Percentiles rank a stretch among this genome's conserved stretches.
Conservation (phyloP, 53 echinoderm and acorn worm species). For the Astropecten irregularis region DNA sequence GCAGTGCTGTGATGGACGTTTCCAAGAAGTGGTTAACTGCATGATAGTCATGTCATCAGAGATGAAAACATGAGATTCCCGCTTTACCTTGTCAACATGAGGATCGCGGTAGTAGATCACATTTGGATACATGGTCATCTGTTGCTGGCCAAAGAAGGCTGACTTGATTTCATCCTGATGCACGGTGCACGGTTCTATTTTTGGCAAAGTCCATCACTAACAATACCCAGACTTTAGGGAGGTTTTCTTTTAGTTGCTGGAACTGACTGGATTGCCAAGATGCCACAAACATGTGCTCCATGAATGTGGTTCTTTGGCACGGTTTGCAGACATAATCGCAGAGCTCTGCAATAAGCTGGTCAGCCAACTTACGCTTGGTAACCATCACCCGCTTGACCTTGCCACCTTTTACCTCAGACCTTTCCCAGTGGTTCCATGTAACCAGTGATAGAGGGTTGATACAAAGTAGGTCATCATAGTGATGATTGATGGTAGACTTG, state of each 20-base stretch:
- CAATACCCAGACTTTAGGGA: constrained; percentile 45
- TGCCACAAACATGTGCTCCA: constrained; percentile 35
- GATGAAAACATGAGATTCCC: constrained; percentile 56
- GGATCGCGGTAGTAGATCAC: constrained; percentile 24
- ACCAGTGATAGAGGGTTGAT: constrained; percentile 12
- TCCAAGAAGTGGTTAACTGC: constrained; percentile 58
- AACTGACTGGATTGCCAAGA: constrained; percentile 59
- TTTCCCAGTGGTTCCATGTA: constrained; percentile 52
- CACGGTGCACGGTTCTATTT: constrained; percentile 37
- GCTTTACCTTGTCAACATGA: constrained; percentile 13
- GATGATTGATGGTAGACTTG: constrained; percentile 10
- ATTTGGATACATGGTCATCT: constrained; percentile 62
- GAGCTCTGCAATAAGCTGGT: constrained; percentile 29
- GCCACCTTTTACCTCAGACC: constrained; percentile 8
- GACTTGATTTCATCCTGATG: constrained; percentile 68
- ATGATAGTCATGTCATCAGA: constrained; percentile 65
- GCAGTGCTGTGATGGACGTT: constrained; percentile 28
- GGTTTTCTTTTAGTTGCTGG: constrained; percentile 53
- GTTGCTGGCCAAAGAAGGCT: constrained; percentile 51
- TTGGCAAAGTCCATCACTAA: constrained; percentile 74
- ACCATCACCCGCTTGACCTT: constrained; percentile 39
- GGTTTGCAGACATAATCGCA: constrained; percentile 25
- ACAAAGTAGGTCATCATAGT: constrained; percentile 11
- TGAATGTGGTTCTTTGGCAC: constrained; percentile 40
- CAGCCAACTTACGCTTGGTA: constrained; percentile 38